A percentile compares a stretch with the other conserved stretches of the same genome.
These are phyloP conservation scores for Eufriesea mexicana DNA, from an alignment of 1,140 invertebrate genomes.

Conservation along the genomic window DNA sequence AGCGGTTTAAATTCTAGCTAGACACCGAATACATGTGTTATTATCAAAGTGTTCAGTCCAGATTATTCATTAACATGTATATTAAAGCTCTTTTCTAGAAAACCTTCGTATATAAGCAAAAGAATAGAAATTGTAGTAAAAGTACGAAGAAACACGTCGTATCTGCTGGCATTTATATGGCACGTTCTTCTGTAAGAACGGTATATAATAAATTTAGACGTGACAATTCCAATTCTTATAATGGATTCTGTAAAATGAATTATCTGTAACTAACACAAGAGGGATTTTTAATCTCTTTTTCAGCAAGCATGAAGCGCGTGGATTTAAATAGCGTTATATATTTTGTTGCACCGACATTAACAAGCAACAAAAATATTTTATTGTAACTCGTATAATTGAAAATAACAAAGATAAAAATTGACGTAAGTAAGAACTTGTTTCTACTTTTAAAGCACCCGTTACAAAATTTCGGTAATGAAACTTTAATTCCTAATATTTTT, in stretches of 20 bases:
- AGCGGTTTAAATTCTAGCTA: neutral
- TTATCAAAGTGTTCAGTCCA: neutral
- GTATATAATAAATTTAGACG: neutral
- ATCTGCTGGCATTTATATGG: neutral
- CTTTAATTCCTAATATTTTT: neutral
- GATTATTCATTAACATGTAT: neutral
- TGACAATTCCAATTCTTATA: neutral
- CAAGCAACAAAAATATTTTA: neutral
- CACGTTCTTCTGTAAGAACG: slow-evolving; percentile 23
- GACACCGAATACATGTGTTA: neutral
- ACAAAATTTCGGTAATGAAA: neutral
- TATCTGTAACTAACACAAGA: neutral
- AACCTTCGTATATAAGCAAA: too few species aligned
- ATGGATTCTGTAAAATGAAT: neutral
- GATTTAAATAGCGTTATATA: neutral
- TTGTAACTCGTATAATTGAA: neutral
- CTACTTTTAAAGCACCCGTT: too few species aligned
- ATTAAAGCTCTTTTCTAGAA: neutral
- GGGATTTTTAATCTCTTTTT: neutral
- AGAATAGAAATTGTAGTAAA: neutral
- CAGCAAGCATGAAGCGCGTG: neutral
- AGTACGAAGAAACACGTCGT: neutral
- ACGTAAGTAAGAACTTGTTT: neutral
- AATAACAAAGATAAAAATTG: neutral
- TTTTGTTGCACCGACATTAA: neutral